Conservation (phyloP, 2,113 vertebrate genomes). For the Galeopterus variegatus region DNA sequence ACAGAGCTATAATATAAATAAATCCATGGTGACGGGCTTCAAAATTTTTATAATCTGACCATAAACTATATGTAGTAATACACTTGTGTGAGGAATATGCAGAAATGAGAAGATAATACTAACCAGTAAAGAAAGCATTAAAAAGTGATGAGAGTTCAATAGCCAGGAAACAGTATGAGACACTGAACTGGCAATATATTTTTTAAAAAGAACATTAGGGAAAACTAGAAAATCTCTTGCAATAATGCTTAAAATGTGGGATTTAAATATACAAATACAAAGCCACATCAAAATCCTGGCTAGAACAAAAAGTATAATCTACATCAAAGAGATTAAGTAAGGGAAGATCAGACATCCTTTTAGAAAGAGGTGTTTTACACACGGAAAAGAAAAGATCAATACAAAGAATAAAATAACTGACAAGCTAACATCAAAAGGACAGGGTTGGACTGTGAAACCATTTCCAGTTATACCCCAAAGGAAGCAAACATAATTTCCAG, state of each 20-base stretch:
- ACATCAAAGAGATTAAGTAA: conserved; percentile 49
- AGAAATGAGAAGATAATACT: conserved; percentile 56
- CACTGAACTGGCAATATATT: not conserved
- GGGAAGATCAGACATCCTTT: conserved; percentile 39
- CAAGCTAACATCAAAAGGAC: conserved; percentile 51
- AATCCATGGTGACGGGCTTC: not conserved
- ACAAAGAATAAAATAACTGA: conserved; percentile 45
- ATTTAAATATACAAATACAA: conserved; percentile 71
- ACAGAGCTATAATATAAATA: not conserved
- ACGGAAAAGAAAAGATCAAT: conserved; percentile 39
- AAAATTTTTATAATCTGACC: conserved; percentile 10
- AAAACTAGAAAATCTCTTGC: conserved; percentile 63
- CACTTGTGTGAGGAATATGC: conserved; percentile 13
- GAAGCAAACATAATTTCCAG: conserved; percentile 58
- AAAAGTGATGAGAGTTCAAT: conserved; percentile 12
- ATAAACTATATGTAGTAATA: conserved; percentile 38
- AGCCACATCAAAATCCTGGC: conserved; percentile 58
- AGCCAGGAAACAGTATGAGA: conserved; percentile 18
- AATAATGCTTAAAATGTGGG: conserved; percentile 35
- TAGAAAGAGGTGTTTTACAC: conserved; percentile 28
- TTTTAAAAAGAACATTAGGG: not conserved
- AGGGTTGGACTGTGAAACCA: not conserved
- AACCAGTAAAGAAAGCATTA: conserved; percentile 24
- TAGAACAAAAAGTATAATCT: conserved; percentile 67
- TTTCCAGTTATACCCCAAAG: conserved; percentile 19